phyloP scores from a whole-genome alignment of 2,888 invertebrate species.

The Rhingia campestris region DNA sequence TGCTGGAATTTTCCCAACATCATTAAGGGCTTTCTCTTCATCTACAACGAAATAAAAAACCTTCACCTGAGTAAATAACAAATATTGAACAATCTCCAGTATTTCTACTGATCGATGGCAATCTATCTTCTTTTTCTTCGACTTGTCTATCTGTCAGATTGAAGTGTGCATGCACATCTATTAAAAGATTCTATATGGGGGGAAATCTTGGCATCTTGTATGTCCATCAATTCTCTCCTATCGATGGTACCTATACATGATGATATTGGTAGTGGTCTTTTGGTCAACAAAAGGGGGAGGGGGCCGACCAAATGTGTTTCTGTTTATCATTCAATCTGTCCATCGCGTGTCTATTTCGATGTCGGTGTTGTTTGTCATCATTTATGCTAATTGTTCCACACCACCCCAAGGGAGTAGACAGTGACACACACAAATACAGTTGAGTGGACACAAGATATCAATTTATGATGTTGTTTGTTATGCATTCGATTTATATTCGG shows the following conservation, averaged over 20 bases:
- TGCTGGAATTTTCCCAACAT: conserved; percentile 22
- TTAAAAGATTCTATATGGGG: conserved; percentile 48
- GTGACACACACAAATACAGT: conserved; percentile 19
- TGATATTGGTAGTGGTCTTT: conserved; percentile 53
- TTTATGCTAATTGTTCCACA: conserved; percentile 71
- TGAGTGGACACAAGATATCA: conserved; percentile 55
- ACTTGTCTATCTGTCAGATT: conserved; percentile 56
- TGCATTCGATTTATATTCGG: conserved; percentile 52
- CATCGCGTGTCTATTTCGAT: conserved; percentile 61
- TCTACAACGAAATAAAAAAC: conserved; percentile 3
- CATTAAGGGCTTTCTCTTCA: conserved; percentile 44
- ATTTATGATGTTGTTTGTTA: conserved; percentile 49
- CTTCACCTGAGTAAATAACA: conserved; percentile 62
- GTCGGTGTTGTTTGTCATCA: conserved; percentile 71
- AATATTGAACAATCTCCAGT: conserved; percentile 50
- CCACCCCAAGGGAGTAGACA: conserved; percentile 38
- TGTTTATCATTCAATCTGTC: conserved; percentile 72
- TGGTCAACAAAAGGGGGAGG: conserved; percentile 55
- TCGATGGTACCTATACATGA: not conserved
- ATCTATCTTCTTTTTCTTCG: conserved; percentile 55
- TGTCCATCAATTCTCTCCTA: conserved; percentile 33
- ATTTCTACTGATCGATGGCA: conserved; percentile 54
- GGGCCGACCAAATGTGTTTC: conserved; percentile 37
- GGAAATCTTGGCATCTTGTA: conserved; percentile 22
- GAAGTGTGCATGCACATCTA: conserved; percentile 65